phyloP scores from a whole-genome alignment of 1,140 invertebrate species.

The Rhagoletis pomonella region DNA sequence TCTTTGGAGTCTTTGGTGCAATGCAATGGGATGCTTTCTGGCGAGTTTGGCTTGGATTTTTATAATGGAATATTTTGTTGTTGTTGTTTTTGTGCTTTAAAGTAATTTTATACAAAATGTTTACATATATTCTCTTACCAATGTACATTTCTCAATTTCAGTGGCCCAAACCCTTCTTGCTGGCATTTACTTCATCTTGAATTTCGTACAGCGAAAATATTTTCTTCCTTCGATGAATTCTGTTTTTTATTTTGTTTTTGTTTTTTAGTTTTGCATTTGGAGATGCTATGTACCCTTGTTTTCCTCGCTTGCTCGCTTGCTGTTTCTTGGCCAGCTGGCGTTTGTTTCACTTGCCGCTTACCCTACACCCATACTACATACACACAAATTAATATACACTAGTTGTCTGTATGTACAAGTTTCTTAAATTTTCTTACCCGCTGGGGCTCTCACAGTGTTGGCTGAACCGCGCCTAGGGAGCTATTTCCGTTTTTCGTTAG shows the following conservation, averaged over 20 bases:
- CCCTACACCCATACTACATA: not conserved
- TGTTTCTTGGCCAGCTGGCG: constrained; percentile 10
- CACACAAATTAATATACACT: not conserved
- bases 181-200: not conserved
- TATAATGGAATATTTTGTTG: not conserved
- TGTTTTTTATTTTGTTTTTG: too few species aligned
- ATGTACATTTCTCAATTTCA: not conserved
- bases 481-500: constrained; percentile 43
- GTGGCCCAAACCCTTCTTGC: not conserved
- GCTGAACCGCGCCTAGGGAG: constrained; percentile 15
- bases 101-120: not conserved
- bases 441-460: not conserved
- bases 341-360: not conserved
- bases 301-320: not conserved
- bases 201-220: not conserved
- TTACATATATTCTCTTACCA: not conserved
- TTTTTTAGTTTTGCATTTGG: not conserved
- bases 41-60: not conserved
- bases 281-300: not conserved
- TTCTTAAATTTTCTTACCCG: not conserved
- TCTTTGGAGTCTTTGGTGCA: not conserved
- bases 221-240: too few species aligned
- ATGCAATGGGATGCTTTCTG: constrained; percentile 15
- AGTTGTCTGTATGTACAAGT: not conserved
- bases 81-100: not conserved